Conservation (phyloP, 2,113 vertebrate species). For the Osmerus eperlanus region DNA sequence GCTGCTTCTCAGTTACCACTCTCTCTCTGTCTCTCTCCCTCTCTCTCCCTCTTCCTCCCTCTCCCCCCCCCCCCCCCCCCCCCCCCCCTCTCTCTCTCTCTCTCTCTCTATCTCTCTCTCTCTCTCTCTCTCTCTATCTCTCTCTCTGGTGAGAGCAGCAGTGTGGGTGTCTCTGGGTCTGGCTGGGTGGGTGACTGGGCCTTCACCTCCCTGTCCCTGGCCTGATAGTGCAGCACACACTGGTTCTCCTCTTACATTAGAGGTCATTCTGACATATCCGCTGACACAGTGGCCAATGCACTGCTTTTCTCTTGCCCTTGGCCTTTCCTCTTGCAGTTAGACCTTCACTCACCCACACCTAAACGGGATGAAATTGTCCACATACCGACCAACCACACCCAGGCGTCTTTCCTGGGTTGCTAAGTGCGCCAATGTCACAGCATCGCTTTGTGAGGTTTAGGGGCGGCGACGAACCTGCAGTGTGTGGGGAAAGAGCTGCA, state of each 20-base stretch:
- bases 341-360: too few relatives aligned
- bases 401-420: constrained; percentile 29
- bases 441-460: constrained; percentile 28
- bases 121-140: too few relatives aligned
- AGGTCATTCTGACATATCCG: too few relatives aligned
- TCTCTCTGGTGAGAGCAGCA: constrained; percentile 7
- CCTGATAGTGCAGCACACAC: background rate
- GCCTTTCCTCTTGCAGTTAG: too few relatives aligned
- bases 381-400: background rate
- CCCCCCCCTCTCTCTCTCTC: background rate
- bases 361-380: too few relatives aligned
- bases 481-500: constrained; percentile 48
- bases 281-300: too few relatives aligned
- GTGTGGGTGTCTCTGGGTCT: constrained; percentile 5
- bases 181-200: background rate
- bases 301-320: too few relatives aligned
- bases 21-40: background rate
- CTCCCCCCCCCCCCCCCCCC: background rate
- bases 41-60: background rate
- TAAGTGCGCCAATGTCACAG: constrained; percentile 42
- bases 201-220: constrained; percentile 1
- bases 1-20: constrained; percentile 26
- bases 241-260: too few relatives aligned
- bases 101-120: background rate
- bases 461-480: constrained; percentile 47